Percentiles rank a stretch among this genome's conserved stretches.
Conservation (phyloP, 2,888 invertebrate species). For the Dasysyrphus tricinctus region DNA sequence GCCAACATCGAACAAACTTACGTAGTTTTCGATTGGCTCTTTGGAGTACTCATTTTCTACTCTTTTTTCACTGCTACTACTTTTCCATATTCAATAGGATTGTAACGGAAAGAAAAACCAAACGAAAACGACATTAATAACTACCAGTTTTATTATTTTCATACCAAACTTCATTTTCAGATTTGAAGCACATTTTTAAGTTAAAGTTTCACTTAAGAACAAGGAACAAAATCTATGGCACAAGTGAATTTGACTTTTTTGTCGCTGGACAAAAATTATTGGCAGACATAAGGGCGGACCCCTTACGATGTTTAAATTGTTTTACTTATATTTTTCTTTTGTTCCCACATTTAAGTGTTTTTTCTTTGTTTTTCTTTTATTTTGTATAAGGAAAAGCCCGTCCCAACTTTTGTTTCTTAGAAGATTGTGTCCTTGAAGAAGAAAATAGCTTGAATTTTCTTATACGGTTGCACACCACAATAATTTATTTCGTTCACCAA, state of each 20-base stretch:
- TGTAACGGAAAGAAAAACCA: too few relatives aligned
- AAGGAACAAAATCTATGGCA: background rate
- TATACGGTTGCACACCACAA: conserved; percentile 55
- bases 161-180: background rate
- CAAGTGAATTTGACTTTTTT: conserved; percentile 53
- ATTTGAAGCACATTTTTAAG: conserved; percentile 38
- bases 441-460: conserved; percentile 52
- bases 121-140: too few relatives aligned
- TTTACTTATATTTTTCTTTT: conserved; percentile 27
- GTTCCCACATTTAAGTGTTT: background rate
- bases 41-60: too few relatives aligned
- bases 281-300: conserved; percentile 72
- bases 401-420: conserved; percentile 51
- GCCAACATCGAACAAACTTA: too few relatives aligned
- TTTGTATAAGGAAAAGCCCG: background rate
- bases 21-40: too few relatives aligned
- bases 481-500: conserved; percentile 57
- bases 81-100: too few relatives aligned
- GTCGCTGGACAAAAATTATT: conserved; percentile 61
- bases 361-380: background rate
- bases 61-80: too few relatives aligned
- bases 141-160: too few relatives aligned
- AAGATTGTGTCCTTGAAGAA: conserved; percentile 67
- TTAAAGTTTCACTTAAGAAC: background rate
- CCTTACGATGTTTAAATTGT: conserved; percentile 63